Percentiles rank a stretch among this genome's conserved stretches.
phyloP scores from a whole-genome alignment of 2,888 invertebrate species.

The Drosophila colorata region DNA sequence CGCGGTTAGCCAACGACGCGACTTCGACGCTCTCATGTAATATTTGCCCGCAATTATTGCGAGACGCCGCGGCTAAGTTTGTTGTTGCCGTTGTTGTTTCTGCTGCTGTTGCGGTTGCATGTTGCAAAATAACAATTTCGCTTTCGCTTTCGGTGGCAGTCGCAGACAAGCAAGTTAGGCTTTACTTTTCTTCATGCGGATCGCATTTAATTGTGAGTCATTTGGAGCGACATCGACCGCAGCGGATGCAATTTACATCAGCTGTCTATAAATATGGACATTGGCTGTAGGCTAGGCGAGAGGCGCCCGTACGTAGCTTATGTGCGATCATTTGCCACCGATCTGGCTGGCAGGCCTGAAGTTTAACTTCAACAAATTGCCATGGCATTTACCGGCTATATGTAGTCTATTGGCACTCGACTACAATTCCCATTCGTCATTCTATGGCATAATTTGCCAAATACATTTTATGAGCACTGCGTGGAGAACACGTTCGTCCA shows the following conservation, averaged over 20 bases:
- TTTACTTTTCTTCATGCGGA: conserved; percentile 38
- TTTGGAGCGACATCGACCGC: conserved; percentile 57
- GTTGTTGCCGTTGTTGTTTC: conserved; percentile 37
- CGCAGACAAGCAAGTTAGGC: conserved; percentile 48
- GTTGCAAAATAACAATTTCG: conserved; percentile 77
- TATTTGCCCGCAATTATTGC: conserved; percentile 76
- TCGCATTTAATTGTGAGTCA: conserved; percentile 78
- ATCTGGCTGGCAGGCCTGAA: conserved; percentile 19
- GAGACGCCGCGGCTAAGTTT: conserved; percentile 56
- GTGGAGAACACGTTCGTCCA: too few relatives aligned
- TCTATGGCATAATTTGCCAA: conserved; percentile 65
- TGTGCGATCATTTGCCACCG: not conserved
- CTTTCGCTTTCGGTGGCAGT: conserved; percentile 60
- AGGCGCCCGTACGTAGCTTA: too few relatives aligned
- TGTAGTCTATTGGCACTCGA: conserved; percentile 4
- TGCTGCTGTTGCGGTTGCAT: conserved; percentile 71
- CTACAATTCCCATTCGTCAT: conserved; percentile 25
- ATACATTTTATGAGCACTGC: not conserved
- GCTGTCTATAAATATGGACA: conserved; percentile 15
- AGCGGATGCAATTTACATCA: conserved; percentile 51
- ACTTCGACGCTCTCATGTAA: conserved; percentile 64
- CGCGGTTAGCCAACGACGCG: conserved; percentile 24
- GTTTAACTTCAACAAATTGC: conserved; percentile 28
- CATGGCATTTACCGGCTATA: conserved; percentile 30
- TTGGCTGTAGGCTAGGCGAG: not conserved